These are phyloP conservation scores for Hipparchia semele DNA, from an alignment of 2,888 invertebrate species.

Conservation along the genomic window DNA sequence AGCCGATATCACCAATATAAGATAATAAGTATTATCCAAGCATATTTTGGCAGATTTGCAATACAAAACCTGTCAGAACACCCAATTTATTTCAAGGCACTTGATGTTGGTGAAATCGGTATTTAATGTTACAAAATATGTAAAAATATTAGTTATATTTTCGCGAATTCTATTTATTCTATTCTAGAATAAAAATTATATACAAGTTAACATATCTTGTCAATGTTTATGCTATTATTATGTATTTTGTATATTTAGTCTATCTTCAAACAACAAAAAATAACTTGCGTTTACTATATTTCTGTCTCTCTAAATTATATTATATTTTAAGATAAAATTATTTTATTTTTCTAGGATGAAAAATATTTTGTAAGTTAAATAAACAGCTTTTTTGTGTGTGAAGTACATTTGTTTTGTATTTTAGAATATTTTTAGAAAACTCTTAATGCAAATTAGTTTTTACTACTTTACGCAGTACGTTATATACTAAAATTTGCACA, in stretches of 20 bases:
- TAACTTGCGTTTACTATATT: background rate
- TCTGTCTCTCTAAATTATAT: background rate
- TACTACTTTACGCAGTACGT: background rate
- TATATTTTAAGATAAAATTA: background rate
- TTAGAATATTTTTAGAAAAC: background rate
- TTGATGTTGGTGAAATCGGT: no score
- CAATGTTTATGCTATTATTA: slow-evolving; percentile 19
- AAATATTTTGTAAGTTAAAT: background rate
- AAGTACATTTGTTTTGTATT: background rate
- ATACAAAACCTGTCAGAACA: no score
- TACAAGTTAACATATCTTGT: slow-evolving; percentile 28
- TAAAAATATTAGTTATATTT: slow-evolving; percentile 18
- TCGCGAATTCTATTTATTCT: slow-evolving; percentile 32
- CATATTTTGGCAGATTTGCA: no score
- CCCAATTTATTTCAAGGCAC: no score
- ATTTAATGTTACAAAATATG: background rate
- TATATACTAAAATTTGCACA: slow-evolving; percentile 5
- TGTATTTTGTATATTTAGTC: slow-evolving; percentile 14
- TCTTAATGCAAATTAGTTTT: background rate
- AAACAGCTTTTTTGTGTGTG: background rate
- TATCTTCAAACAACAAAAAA: slow-evolving; percentile 15
- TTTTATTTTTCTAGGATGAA: background rate
- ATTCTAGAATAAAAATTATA: slow-evolving; percentile 25
- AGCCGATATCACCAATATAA: no score
- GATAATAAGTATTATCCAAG: no score